Conservation (phyloP, 2,797 vertebrate species). For the Astyanax mexicanus region DNA sequence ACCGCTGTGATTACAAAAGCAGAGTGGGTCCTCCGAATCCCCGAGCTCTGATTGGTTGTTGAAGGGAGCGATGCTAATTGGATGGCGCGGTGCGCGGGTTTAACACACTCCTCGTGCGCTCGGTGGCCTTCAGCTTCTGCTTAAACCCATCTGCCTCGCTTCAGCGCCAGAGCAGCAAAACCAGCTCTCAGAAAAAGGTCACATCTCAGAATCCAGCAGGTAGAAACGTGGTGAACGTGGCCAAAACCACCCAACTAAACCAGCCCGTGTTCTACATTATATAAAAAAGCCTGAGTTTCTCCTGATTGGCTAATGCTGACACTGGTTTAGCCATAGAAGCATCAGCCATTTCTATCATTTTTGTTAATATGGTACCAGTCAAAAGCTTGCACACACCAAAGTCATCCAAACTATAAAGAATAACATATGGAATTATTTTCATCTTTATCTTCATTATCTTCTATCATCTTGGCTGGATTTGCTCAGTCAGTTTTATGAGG, state of each 20-base stretch:
- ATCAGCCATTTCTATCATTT: too few species aligned
- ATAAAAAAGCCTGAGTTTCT: too few species aligned
- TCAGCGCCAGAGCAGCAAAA: not conserved
- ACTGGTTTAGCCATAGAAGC: too few species aligned
- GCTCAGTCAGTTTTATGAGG: too few species aligned
- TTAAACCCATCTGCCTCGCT: not conserved
- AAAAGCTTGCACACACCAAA: too few species aligned
- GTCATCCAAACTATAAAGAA: too few species aligned
- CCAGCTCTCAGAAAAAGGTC: not conserved
- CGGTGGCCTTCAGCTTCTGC: not conserved
- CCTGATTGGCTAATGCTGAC: too few species aligned
- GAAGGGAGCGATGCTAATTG: not conserved
- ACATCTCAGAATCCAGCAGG: not conserved
- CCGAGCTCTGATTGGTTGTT: slow-evolving; percentile 17
- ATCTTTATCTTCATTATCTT: too few species aligned
- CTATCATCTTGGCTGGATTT: too few species aligned
- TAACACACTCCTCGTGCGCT: not conserved
- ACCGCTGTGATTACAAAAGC: slow-evolving; percentile 30
- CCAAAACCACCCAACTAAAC: not conserved
- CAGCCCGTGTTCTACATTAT: too few species aligned
- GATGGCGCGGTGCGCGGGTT: not conserved
- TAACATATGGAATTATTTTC: too few species aligned
- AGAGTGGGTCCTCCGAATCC: not conserved
- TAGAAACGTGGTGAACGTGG: not conserved
- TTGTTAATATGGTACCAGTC: too few species aligned